Evolutionary conservation across 2,797 vertebrate species (phyloP), one percentile per base, ranked within the genome.

Genomic region (Nannoperca australis): DNA sequence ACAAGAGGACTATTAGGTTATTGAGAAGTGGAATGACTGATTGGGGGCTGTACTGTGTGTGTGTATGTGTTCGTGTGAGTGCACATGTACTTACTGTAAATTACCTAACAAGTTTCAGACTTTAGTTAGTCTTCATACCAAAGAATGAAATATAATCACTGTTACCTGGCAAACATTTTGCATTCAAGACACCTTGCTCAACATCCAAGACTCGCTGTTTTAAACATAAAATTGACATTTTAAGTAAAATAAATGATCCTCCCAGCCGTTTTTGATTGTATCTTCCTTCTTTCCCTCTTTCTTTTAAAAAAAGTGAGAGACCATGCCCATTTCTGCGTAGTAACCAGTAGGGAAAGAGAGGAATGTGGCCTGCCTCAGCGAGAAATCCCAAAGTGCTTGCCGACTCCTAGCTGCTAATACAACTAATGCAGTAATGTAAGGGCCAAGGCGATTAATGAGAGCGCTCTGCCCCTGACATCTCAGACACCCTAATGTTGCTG

Each of bases 1-100:
- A 97, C 97, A 96, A 96, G 96, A 97, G 94, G 91, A 94, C 95
- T 95, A 96, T 97, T 96, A 96, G 92, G 90, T 96, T 96, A 96
- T 96, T 95, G 95, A 96, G 94, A 96, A 93, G 84, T 83, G 88
- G 85, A 86, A 93, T 95, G 95, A 96, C 85, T 82, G 93, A 95
- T 94, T 87, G 88, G 71, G 68, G 40, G 71, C 56, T 78, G 63
- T 27, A 14, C 17, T 36, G 13, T 40, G 24, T 63, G 30, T 58
- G 38, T 59, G 51, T 49, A 47, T 49, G 50, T 50, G 71, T 55
- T 42, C 17, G 56, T 53, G 27, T 65, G 67, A 70, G 64, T 22
- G 73, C 54, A 50, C 55, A 47, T 40, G 47, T 74, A 80, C 84
- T 83, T 85, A 72, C 56, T 79, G 61, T 77, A 87, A 76, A 84